A percentile compares a stretch with the other conserved stretches of the same genome.
These are phyloP conservation scores for Drosophila maculinotata DNA, from an alignment of 2,888 invertebrate species.

Conservation along the genomic window DNA sequence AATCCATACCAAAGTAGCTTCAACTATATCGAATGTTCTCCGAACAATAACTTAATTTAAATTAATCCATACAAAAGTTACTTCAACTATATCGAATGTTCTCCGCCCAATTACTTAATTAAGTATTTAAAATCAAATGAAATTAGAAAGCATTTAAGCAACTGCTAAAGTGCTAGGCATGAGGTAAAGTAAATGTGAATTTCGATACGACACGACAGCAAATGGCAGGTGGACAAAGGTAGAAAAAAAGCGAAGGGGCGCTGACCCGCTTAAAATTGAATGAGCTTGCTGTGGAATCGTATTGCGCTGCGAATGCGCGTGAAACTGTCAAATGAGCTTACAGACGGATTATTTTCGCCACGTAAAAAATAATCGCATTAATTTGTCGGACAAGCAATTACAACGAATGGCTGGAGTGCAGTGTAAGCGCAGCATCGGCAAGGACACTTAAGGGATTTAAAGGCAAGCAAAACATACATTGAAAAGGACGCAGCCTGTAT, in stretches of 20 bases:
- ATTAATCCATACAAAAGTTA: no score
- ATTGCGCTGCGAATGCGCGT: constrained; percentile 51
- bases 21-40: no score
- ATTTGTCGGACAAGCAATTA: constrained; percentile 74
- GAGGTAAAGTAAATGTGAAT: constrained; percentile 30
- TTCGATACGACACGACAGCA: constrained; percentile 9
- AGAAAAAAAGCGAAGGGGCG: neutral
- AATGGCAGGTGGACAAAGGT: neutral
- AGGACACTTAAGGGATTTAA: constrained; percentile 31
- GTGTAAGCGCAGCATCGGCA: constrained; percentile 1
- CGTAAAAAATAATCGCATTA: constrained; percentile 73
- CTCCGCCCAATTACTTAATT: constrained; percentile 22
- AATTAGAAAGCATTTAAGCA: constrained; percentile 37
- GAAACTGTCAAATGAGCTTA: constrained; percentile 71
- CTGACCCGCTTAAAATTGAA: constrained; percentile 21
- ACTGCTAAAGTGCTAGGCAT: neutral
- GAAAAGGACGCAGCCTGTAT: constrained; percentile 5
- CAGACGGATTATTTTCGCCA: constrained; percentile 68
- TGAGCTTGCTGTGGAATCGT: constrained; percentile 35
- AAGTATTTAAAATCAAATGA: constrained; percentile 25
- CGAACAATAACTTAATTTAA: no score
- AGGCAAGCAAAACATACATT: constrained; percentile 28
- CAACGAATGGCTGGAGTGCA: constrained; percentile 46
- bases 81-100: no score
- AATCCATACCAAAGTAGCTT: no score